Evolutionary conservation across 92 coral and sea anemone genomes (phyloP).

Genomic region (Porites lobata): DNA sequence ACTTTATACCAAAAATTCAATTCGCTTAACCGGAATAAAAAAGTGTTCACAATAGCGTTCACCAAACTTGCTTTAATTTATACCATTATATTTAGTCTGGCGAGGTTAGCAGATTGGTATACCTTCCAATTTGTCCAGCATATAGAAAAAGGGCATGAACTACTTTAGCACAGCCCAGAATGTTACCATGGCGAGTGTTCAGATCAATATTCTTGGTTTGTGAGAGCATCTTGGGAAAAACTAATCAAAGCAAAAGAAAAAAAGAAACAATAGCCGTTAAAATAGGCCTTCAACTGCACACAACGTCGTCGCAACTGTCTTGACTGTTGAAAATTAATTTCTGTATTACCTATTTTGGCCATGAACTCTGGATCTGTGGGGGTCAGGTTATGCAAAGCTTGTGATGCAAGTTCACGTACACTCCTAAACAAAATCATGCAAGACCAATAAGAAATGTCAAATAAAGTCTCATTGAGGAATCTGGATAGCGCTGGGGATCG

Average conservation of each 20-base stretch:
- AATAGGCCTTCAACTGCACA: neutral
- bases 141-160: constrained; percentile 79
- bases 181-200: constrained; percentile 91
- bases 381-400: constrained; percentile 87
- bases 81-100: neutral
- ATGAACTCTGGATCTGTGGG: constrained; percentile 84
- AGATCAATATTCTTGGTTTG: constrained; percentile 85
- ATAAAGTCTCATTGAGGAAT: no score
- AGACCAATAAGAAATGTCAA: neutral
- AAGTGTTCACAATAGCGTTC: no score
- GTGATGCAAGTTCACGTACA: constrained; percentile 90
- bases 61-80: no score
- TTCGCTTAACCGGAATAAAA: no score
- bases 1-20: no score
- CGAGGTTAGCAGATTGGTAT: neutral
- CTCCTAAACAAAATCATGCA: constrained; percentile 56
- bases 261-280: neutral
- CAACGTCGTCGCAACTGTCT: neutral
- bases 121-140: constrained; percentile 77
- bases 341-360: constrained; percentile 79
- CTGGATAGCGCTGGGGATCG: no score
- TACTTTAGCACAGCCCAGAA: constrained; percentile 89
- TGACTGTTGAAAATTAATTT: neutral
- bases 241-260: constrained; percentile 37
- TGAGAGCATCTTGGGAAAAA: constrained; percentile 84